Conservation (phyloP, 2,797 vertebrate species). For the Falco peregrinus region DNA sequence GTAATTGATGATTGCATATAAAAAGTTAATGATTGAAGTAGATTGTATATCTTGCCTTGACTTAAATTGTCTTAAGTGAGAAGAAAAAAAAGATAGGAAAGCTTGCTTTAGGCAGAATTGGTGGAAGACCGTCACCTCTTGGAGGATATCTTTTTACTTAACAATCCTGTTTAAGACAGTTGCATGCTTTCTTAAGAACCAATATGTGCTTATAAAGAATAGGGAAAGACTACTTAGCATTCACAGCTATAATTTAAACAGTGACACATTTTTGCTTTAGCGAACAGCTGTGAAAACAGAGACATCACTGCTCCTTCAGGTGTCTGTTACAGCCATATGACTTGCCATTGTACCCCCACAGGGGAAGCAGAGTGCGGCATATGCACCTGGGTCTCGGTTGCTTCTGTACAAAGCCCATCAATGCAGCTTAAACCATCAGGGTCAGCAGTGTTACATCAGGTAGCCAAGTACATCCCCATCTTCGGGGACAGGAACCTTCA, state of each 20-base stretch:
- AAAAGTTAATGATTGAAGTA: neutral
- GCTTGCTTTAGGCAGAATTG: neutral
- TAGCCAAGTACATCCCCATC: neutral
- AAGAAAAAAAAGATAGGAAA: neutral
- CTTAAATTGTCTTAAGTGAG: neutral
- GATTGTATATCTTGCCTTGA: neutral
- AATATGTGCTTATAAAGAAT: neutral
- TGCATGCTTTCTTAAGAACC: neutral
- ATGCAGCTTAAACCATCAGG: neutral
- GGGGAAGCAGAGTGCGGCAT: neutral
- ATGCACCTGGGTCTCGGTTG: fast-evolving
- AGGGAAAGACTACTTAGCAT: neutral
- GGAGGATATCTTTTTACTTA: neutral
- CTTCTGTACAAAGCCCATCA: neutral
- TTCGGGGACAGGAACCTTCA: neutral
- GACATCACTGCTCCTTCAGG: neutral
- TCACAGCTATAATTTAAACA: neutral
- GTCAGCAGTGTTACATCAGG: neutral
- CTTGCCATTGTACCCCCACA: neutral
- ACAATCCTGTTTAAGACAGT: neutral
- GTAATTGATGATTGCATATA: neutral
- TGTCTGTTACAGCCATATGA: neutral
- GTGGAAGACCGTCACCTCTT: neutral
- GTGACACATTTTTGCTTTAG: neutral
- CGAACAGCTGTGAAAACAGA: neutral